phyloP scores from a whole-genome alignment of 2,888 invertebrate species.

The Cheilosia pagana region DNA sequence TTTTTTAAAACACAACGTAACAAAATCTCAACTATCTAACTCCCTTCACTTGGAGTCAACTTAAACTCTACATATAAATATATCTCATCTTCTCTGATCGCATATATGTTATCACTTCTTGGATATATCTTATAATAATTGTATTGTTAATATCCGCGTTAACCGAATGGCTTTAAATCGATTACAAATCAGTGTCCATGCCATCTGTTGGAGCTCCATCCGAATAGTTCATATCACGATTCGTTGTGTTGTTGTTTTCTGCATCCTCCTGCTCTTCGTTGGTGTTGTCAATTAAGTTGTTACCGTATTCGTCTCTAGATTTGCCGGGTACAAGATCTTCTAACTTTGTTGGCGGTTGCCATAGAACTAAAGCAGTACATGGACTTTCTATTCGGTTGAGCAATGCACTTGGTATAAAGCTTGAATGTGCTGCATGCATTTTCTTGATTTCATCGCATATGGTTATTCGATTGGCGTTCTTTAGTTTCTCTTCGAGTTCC shows the following conservation, averaged over 20 bases:
- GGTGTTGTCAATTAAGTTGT: constrained; percentile 39
- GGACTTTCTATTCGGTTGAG: constrained; percentile 88
- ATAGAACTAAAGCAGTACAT: constrained; percentile 91
- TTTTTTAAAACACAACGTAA: constrained; percentile 54
- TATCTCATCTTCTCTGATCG: constrained; percentile 34
- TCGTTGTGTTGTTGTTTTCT: constrained; percentile 54
- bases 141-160: constrained; percentile 39
- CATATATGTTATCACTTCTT: constrained; percentile 56
- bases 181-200: constrained; percentile 73
- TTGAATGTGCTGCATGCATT: constrained; percentile 84
- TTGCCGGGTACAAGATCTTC: constrained; percentile 63
- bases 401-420: constrained; percentile 87
- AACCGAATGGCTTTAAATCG: constrained; percentile 6
- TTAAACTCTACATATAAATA: constrained; percentile 47
- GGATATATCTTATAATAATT: constrained; percentile 30
- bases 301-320: background rate
- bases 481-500: constrained; percentile 82
- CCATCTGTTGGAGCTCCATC: constrained; percentile 38
- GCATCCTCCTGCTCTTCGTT: constrained; percentile 16
- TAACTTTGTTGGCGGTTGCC: constrained; percentile 89
- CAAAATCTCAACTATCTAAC: constrained; percentile 37
- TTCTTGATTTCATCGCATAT: constrained; percentile 90
- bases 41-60: constrained; percentile 33
- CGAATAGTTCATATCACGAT: constrained; percentile 29
- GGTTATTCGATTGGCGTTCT: constrained; percentile 85